phyloP scores from a whole-genome alignment of 2,113 vertebrate species.

The Petaurus breviceps region DNA sequence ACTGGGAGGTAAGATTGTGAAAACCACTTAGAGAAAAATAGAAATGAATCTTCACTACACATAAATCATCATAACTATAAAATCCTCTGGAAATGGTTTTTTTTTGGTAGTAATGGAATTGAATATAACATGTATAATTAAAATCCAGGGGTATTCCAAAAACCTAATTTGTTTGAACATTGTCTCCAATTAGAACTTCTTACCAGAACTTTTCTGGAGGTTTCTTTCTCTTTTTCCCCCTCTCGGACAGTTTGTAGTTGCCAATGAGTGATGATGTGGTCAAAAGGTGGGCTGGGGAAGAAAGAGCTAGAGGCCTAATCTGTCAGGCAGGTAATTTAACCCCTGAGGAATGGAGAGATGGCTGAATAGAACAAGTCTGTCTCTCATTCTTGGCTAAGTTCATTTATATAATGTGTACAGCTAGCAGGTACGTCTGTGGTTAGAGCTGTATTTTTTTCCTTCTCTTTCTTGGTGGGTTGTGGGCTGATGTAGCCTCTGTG shows the following conservation, averaged over 20 bases:
- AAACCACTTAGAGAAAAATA: slow-evolving; percentile 35
- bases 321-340: slow-evolving; percentile 35
- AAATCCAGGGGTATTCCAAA: slow-evolving; percentile 25
- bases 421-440: slow-evolving; percentile 38
- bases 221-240: slow-evolving; percentile 48
- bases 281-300: slow-evolving; percentile 17
- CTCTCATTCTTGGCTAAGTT: slow-evolving; percentile 45
- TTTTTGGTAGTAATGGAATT: not conserved
- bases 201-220: slow-evolving; percentile 57
- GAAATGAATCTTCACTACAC: slow-evolving; percentile 46
- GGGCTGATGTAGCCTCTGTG: not conserved
- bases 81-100: slow-evolving; percentile 31
- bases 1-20: slow-evolving; percentile 95
- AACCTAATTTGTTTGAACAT: slow-evolving; percentile 58
- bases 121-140: slow-evolving; percentile 28
- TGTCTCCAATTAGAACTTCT: slow-evolving; percentile 40
- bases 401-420: slow-evolving; percentile 25
- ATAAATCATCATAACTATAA: slow-evolving; percentile 48
- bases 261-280: slow-evolving; percentile 17
- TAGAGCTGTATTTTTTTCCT: slow-evolving; percentile 34
- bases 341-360: slow-evolving; percentile 27
- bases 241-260: not conserved
- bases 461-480: slow-evolving; percentile 27
- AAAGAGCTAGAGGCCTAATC: slow-evolving; percentile 38
- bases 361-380: slow-evolving; percentile 46